These are phyloP conservation scores for Volucella zonaria DNA, from an alignment of 2,888 invertebrate species.

Conservation along the genomic window DNA sequence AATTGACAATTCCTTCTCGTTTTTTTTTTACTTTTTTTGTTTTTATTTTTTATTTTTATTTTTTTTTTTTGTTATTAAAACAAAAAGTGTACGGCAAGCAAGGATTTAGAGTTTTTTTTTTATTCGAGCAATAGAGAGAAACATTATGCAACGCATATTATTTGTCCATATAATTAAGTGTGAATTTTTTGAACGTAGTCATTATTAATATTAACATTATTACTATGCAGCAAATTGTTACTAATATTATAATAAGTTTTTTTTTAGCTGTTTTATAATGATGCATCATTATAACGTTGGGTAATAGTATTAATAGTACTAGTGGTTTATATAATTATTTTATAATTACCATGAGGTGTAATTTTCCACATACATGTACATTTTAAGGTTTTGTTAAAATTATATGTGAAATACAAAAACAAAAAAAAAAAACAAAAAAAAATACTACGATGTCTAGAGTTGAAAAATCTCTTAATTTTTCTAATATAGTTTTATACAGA, in stretches of 20 bases:
- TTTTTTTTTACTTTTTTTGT: conserved; percentile 50
- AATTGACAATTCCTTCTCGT: conserved; percentile 46
- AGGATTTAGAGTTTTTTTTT: conserved; percentile 1
- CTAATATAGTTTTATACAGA: conserved; percentile 28
- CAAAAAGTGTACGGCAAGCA: conserved; percentile 23
- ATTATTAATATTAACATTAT: conserved; percentile 64
- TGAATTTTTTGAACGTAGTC: conserved; percentile 67
- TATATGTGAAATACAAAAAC: conserved; percentile 11
- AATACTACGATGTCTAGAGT: conserved; percentile 32
- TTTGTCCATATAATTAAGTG: conserved; percentile 70
- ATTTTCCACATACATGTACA: conserved; percentile 35
- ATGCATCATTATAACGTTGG: conserved; percentile 36
- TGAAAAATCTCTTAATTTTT: conserved; percentile 1
- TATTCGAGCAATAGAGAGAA: conserved; percentile 23
- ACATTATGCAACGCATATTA: conserved; percentile 57
- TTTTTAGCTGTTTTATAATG: conserved; percentile 54
- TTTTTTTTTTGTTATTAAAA: conserved; percentile 64
- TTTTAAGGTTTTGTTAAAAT: conserved; percentile 40
- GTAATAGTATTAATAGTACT: conserved; percentile 41
- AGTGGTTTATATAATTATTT: conserved; percentile 46
- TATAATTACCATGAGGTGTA: conserved; percentile 40
- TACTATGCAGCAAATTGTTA: conserved; percentile 67
- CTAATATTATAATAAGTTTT: conserved; percentile 55
- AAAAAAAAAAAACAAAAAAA: conserved; percentile 24
- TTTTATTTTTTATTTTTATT: conserved; percentile 45